Evolutionary conservation across 2,888 invertebrate species (phyloP).

Genomic region (Eristalis intricaria): DNA sequence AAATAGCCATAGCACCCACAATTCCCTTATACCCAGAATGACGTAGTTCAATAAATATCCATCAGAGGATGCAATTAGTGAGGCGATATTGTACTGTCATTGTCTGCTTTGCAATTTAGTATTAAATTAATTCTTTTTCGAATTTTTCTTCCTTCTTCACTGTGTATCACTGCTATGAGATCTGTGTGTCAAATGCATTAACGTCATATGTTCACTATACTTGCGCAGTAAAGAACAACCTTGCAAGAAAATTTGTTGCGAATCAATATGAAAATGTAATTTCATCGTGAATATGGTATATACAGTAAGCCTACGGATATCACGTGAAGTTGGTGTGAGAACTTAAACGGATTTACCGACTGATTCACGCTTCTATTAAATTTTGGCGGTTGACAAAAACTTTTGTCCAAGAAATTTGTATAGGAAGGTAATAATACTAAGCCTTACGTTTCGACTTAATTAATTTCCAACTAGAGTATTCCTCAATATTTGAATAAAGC

Average conservation of each 20-base stretch:
- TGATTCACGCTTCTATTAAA: background rate
- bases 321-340: background rate
- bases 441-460: no score
- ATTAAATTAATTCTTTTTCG: constrained; percentile 42
- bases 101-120: constrained; percentile 54
- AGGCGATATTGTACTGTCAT: constrained; percentile 56
- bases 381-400: background rate
- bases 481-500: no score
- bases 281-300: constrained; percentile 28
- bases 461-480: no score
- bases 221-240: constrained; percentile 62
- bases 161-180: constrained; percentile 58
- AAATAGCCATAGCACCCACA: constrained; percentile 61
- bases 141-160: constrained; percentile 43
- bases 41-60: constrained; percentile 51
- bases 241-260: constrained; percentile 53
- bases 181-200: constrained; percentile 63
- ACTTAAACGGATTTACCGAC: background rate
- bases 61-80: constrained; percentile 62
- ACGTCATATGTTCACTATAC: constrained; percentile 68
- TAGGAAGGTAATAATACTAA: no score
- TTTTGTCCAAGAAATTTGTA: background rate
- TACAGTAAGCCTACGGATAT: background rate
- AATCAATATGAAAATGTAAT: constrained; percentile 51
- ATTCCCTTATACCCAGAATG: constrained; percentile 37